phyloP scores from a whole-genome alignment of 2,113 vertebrate species.

The Oxygymnocypris stewartii region DNA sequence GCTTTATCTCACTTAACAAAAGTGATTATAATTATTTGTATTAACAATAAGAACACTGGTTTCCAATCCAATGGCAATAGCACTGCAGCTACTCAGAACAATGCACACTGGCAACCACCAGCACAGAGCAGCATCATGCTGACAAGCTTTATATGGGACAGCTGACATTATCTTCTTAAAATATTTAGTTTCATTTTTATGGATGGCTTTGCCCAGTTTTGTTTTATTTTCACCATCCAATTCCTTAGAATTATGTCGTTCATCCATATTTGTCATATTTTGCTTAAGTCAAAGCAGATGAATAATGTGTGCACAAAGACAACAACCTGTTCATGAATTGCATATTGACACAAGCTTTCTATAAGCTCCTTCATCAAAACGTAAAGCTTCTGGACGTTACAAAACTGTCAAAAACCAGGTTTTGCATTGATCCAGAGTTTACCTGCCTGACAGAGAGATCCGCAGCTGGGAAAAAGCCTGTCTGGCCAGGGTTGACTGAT shows the following conservation, averaged over 20 bases:
- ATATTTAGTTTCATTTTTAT: not conserved
- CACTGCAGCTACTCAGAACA: no score
- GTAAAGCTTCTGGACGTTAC: not conserved
- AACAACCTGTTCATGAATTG: not conserved
- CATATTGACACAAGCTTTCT: not conserved
- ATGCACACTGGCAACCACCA: not conserved
- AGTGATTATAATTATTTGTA: no score
- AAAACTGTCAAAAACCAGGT: conserved; percentile 24
- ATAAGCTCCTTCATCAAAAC: conserved; percentile 33
- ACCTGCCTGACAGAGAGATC: not conserved
- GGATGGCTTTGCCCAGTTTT: not conserved
- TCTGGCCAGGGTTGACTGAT: conserved; percentile 58
- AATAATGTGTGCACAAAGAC: not conserved
- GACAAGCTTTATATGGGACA: not conserved
- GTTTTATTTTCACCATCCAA: not conserved
- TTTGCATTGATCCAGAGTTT: conserved; percentile 31
- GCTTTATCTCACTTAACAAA: no score
- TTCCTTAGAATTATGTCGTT: not conserved
- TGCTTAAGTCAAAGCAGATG: not conserved
- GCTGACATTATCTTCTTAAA: not conserved
- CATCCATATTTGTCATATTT: not conserved
- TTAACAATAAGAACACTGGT: no score
- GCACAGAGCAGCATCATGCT: not conserved
- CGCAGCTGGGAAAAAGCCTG: no score
- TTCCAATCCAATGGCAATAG: no score